These are phyloP conservation scores for Charanyca ferruginea DNA, from an alignment of 2,888 invertebrate genomes.

Conservation along the genomic window DNA sequence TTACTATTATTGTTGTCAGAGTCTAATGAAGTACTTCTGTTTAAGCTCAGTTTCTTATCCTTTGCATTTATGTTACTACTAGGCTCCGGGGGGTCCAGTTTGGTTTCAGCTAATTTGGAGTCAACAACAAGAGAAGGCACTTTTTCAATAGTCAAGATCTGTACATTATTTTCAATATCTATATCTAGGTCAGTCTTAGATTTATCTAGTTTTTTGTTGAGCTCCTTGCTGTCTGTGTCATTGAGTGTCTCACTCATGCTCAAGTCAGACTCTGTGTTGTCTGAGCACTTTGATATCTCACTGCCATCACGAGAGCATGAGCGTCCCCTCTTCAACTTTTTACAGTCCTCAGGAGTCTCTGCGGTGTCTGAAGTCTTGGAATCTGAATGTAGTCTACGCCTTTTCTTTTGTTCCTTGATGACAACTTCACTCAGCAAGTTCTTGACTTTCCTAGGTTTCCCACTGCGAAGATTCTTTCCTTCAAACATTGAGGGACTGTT, in stretches of 20 bases:
- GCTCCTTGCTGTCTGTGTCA: conserved; percentile 85
- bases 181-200: conserved; percentile 91
- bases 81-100: conserved; percentile 79
- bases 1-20: conserved; percentile 91
- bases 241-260: conserved; percentile 91
- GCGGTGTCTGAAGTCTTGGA: conserved; percentile 84
- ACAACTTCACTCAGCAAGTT: conserved; percentile 91
- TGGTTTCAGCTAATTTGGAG: conserved; percentile 84
- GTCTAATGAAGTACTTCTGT: conserved; percentile 90
- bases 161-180: conserved; percentile 90
- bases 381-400: conserved; percentile 90
- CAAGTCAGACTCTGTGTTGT: conserved; percentile 92
- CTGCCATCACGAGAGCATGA: conserved; percentile 91
- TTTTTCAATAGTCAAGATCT: conserved; percentile 90
- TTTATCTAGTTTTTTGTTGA: conserved; percentile 90
- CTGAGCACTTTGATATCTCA: conserved; percentile 92
- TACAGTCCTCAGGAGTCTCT: conserved; percentile 83
- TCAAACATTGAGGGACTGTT: conserved; percentile 88
- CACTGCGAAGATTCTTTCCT: conserved; percentile 92
- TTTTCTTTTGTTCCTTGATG: conserved; percentile 90
- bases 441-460: conserved; percentile 92
- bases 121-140: conserved; percentile 89
- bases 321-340: conserved; percentile 86
- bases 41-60: conserved; percentile 88
- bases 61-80: conserved; percentile 82